These are phyloP conservation scores for Ruditapes philippinarum DNA, from an alignment of 1,140 invertebrate species.

Conservation along the genomic window DNA sequence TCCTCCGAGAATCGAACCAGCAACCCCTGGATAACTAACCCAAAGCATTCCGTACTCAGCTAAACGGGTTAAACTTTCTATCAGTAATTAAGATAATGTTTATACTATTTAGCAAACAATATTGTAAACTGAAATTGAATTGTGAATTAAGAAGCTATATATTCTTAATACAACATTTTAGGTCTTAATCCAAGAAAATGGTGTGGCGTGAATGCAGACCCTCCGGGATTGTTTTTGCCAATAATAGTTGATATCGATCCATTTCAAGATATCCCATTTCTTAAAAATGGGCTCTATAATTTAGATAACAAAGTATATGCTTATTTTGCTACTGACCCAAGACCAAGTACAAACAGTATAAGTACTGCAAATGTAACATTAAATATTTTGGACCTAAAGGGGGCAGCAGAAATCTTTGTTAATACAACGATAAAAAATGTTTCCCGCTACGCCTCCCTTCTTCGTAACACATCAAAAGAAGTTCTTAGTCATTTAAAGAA, in stretches of 20 bases:
- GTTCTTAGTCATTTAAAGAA: background rate
- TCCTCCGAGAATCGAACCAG: too few relatives aligned
- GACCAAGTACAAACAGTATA: background rate
- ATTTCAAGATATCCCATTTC: constrained; percentile 30
- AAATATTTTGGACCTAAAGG: background rate
- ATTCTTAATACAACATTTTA: too few relatives aligned
- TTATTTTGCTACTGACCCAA: constrained; percentile 9
- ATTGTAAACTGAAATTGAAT: too few relatives aligned
- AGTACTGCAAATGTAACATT: background rate
- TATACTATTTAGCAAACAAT: too few relatives aligned
- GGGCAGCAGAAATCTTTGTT: background rate
- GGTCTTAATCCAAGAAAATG: background rate
- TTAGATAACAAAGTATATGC: background rate
- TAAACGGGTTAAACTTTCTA: too few relatives aligned
- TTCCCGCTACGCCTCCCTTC: background rate
- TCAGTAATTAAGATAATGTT: too few relatives aligned
- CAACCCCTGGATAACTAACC: too few relatives aligned
- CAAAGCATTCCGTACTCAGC: too few relatives aligned
- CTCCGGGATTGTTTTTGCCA: constrained; percentile 52
- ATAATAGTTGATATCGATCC: constrained; percentile 17
- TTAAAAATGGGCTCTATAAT: constrained; percentile 16
- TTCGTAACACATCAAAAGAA: background rate
- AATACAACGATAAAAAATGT: constrained; percentile 13
- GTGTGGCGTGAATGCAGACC: constrained; percentile 53
- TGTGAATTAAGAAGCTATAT: too few relatives aligned